Conservation (phyloP, 53 echinoderm and acorn worm species). For the Henricia sp. region DNA sequence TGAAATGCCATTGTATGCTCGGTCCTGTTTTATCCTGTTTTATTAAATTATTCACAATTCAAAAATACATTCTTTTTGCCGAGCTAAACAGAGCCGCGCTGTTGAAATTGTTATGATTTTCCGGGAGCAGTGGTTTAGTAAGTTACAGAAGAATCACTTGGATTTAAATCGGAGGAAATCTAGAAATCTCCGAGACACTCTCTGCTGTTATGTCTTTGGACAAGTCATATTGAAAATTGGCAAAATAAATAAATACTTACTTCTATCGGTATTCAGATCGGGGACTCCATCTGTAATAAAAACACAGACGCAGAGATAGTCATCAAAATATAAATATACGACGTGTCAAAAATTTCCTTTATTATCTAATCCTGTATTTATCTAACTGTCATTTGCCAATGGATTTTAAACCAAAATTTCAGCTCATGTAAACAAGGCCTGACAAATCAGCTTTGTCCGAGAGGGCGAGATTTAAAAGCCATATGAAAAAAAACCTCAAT, state of each 20-base stretch:
- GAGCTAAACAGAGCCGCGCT: too few relatives aligned
- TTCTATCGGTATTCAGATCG: constrained; percentile 22
- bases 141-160: not conserved
- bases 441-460: too few relatives aligned
- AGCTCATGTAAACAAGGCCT: too few relatives aligned
- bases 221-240: not conserved
- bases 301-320: not conserved
- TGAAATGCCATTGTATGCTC: not conserved
- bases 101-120: not conserved
- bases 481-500: too few relatives aligned
- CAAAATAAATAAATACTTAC: not conserved
- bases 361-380: not conserved
- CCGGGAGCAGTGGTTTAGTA: not conserved
- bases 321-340: not conserved
- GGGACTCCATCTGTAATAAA: constrained; percentile 34
- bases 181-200: not conserved
- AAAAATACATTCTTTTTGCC: too few relatives aligned
- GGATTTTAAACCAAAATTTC: too few relatives aligned
- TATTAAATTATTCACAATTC: not conserved
- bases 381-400: not conserved
- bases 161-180: not conserved
- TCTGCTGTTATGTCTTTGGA: not conserved
- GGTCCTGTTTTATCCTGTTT: not conserved
- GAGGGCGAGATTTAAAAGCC: too few relatives aligned
- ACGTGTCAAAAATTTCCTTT: too few relatives aligned